These are phyloP conservation scores for Drosophila anomalata DNA, from an alignment of 2,888 invertebrate species.

Conservation along the genomic window DNA sequence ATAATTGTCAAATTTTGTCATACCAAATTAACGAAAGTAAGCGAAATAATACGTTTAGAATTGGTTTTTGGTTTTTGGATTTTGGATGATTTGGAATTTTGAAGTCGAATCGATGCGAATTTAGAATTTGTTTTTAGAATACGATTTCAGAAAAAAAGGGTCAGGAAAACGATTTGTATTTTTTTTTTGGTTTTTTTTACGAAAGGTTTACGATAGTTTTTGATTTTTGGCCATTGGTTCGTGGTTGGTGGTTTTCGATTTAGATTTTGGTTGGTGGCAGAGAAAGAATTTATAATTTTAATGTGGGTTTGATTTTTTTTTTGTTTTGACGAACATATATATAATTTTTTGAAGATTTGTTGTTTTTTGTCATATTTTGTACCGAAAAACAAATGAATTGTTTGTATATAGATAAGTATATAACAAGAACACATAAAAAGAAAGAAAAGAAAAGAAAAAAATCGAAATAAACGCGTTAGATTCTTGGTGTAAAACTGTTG, in stretches of 20 bases:
- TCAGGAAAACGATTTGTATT: constrained; percentile 39
- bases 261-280: constrained; percentile 59
- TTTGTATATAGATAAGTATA: constrained; percentile 69
- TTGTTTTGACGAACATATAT: constrained; percentile 83
- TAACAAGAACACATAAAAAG: constrained; percentile 82
- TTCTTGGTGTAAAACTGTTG: constrained; percentile 62
- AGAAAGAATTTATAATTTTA: constrained; percentile 67
- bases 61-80: constrained; percentile 24
- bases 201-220: constrained; percentile 61
- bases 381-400: constrained; percentile 78
- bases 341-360: constrained; percentile 82
- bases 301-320: constrained; percentile 50
- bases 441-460: constrained; percentile 83
- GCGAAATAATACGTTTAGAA: constrained; percentile 45
- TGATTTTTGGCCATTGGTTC: constrained; percentile 49
- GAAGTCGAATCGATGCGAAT: constrained; percentile 61
- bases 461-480: constrained; percentile 84
- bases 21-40: constrained; percentile 49
- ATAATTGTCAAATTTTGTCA: constrained; percentile 67
- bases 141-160: constrained; percentile 52
- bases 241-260: constrained; percentile 57
- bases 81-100: constrained; percentile 32
- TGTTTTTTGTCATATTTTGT: constrained; percentile 58
- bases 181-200: constrained; percentile 43
- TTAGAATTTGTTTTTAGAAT: constrained; percentile 54